A percentile compares a stretch with the other conserved stretches of the same genome.
Conservation (phyloP, 2,888 invertebrate species). For the Eupithecia dodoneata region DNA sequence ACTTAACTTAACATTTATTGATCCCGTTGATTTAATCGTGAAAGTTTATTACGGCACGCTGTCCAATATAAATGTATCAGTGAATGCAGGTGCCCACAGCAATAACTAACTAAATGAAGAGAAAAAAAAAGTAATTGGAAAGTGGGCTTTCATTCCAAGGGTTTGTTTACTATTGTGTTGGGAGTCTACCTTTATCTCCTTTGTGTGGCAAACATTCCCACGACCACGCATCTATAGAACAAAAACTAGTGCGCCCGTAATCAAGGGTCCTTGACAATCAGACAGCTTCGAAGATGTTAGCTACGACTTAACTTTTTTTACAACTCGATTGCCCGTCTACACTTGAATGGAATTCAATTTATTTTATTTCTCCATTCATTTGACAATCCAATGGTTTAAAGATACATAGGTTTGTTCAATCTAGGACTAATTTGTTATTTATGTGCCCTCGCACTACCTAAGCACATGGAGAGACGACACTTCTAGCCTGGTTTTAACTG, state of each 20-base stretch:
- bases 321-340: slow-evolving; percentile 36
- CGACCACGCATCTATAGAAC: slow-evolving; percentile 46
- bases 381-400: slow-evolving; percentile 42
- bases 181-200: slow-evolving; percentile 44
- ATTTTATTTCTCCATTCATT: slow-evolving; percentile 46
- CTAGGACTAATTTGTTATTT: slow-evolving; percentile 22
- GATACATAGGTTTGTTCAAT: slow-evolving; percentile 17
- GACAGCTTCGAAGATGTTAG: slow-evolving; percentile 47
- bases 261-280: slow-evolving; percentile 59
- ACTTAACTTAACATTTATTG: slow-evolving; percentile 45
- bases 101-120: slow-evolving; percentile 22
- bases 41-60: slow-evolving; percentile 33
- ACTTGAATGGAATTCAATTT: slow-evolving; percentile 48
- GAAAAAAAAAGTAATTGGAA: slow-evolving; percentile 38
- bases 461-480: neutral
- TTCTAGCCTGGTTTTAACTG: slow-evolving; percentile 1
- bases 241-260: slow-evolving; percentile 52
- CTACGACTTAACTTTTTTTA: slow-evolving; percentile 47
- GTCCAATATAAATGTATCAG: slow-evolving; percentile 27
- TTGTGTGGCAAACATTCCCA: slow-evolving; percentile 53
- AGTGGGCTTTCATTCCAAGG: slow-evolving; percentile 37
- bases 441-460: neutral
- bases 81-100: slow-evolving; percentile 18
- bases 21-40: slow-evolving; percentile 37
- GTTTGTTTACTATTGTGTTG: slow-evolving; percentile 40